Base-by-base conservation (phyloP, 2,888 invertebrate genomes). In the Rhaphigaster nebulosa region DNA sequence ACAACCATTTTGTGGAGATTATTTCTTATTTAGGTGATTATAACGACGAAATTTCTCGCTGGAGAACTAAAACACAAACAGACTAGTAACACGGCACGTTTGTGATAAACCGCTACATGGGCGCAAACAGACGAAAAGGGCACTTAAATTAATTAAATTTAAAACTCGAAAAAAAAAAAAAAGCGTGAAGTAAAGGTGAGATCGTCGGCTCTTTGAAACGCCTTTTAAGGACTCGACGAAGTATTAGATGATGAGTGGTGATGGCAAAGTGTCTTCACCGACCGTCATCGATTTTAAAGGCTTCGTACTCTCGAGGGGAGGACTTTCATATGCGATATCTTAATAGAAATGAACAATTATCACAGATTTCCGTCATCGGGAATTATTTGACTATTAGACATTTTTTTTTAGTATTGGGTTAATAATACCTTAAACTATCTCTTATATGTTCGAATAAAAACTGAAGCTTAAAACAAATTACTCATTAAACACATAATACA, bases 121-220 rank as follows among this genome's bases (percentile, higher is more conserved):
- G 20, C 70, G 0, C 34, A 84, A 84, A 84, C 84, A 45, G 45
- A 18, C 84, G 45, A 50, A 84, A 84, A 84, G n/a, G 84, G n/a
- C 18, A 84, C 84, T 84, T 84, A 45, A 84, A 80, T 80, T 29
- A 80, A 84, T 84, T 84, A 84, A 45, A 84, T 84, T 84, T 84
- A 13, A 84, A 84, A 45, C 13, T 38, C 8, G 20, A 4, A 76
- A 29, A 38, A 76, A 76, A 76, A 65, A 26, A 84, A 45, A 45
- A 84, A 84, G 45, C 15, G 26, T 13, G 45, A 26, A 45, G 45
- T 41, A n/a, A 45, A 84, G 45, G 45, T 45, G 84, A 84, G 84
- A 84, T 84, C 0, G 45, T 26, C 84, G 84, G 84, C 84, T 45
- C 84, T 84, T 84, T 84, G 45, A 45, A n/a, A 50, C 15, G 4